Conservation (phyloP, 2,797 vertebrate genomes). For the Gallinago nigripennis region DNA sequence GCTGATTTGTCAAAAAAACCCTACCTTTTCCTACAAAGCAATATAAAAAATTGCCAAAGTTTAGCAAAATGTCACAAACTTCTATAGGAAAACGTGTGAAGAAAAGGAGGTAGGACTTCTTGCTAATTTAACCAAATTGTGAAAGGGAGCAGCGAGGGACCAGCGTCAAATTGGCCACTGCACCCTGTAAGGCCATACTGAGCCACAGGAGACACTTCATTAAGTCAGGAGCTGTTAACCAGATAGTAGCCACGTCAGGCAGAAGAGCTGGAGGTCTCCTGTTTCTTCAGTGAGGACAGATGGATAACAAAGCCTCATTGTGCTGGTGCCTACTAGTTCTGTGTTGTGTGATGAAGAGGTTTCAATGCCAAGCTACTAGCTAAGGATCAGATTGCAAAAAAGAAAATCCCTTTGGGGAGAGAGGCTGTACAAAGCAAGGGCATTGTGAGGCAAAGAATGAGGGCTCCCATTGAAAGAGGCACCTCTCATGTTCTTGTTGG, state of each 20-base stretch:
- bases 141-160: neutral
- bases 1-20: neutral
- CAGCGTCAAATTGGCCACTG: neutral
- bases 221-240: neutral
- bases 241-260: neutral
- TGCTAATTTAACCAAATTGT: neutral
- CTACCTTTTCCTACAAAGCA: neutral
- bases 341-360: neutral
- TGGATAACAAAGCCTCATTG: neutral
- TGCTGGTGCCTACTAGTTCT: neutral
- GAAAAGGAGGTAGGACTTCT: neutral
- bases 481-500: neutral
- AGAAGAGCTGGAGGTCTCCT: neutral
- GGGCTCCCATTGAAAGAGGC: neutral
- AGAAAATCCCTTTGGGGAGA: neutral
- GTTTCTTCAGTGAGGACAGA: neutral
- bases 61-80: neutral
- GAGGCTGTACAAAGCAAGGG: neutral
- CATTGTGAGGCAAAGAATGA: neutral
- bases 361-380: neutral
- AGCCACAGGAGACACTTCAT: neutral
- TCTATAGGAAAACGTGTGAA: neutral
- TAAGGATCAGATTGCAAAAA: conserved; percentile 25
- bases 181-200: neutral
- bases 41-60: neutral